Percentiles rank a stretch among this genome's conserved stretches.
Conservation (phyloP, 2,888 invertebrate species). For the Drosophila subsilvestris region DNA sequence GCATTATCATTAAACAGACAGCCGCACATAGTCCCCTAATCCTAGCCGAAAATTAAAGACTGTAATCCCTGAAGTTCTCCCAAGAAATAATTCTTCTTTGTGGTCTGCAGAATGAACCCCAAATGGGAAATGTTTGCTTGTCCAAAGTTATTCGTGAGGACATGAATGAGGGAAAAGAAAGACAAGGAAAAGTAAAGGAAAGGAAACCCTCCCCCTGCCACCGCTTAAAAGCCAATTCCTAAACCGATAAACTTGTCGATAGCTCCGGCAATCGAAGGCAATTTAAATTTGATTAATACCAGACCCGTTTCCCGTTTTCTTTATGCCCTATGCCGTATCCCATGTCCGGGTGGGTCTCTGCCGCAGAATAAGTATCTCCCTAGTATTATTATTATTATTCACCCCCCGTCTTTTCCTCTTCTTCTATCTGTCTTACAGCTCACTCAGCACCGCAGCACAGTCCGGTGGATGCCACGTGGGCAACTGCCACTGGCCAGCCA, state of each 20-base stretch:
- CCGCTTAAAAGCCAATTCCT: not conserved
- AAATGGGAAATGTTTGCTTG: not conserved
- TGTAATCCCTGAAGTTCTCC: not conserved
- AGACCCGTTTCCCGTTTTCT: not conserved
- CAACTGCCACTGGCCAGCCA: slow-evolving; percentile 1
- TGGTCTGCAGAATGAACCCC: not conserved
- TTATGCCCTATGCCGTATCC: not conserved
- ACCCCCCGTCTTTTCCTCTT: not conserved
- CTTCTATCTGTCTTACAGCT: slow-evolving; percentile 10
- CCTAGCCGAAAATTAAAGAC: not conserved
- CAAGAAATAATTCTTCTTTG: not conserved
- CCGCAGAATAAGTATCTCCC: not conserved
- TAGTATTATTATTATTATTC: slow-evolving; percentile 2
- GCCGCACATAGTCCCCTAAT: not conserved
- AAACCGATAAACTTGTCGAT: not conserved
- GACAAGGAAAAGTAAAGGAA: not conserved
- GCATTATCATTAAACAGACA: too few species aligned
- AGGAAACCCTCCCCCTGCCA: not conserved
- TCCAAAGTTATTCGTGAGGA: not conserved
- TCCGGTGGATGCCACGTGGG: slow-evolving; percentile 13
- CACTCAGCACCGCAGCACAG: not conserved
- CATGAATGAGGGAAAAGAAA: too few species aligned
- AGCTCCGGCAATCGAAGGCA: not conserved
- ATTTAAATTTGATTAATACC: slow-evolving; percentile 10
- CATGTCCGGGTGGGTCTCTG: not conserved